A percentile compares a stretch with the other conserved stretches of the same genome.
Conservation (phyloP, 2,113 vertebrate species). For the Triplophysa dalaica region DNA sequence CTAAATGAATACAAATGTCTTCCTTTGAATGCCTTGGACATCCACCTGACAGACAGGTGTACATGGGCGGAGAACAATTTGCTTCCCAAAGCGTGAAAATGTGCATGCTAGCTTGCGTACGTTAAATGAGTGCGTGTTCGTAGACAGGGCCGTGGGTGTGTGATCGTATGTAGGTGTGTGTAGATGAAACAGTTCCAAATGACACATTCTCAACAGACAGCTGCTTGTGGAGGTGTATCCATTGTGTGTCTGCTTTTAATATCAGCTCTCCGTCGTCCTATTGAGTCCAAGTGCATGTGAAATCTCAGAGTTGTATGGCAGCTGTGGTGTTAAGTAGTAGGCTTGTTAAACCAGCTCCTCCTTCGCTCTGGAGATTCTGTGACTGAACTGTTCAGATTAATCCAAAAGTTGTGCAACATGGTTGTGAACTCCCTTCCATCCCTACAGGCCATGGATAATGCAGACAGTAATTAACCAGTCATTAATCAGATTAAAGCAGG, state of each 20-base stretch:
- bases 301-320: conserved; percentile 2
- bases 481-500: too few relatives aligned
- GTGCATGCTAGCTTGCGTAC: neutral
- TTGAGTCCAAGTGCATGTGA: neutral
- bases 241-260: conserved; percentile 19
- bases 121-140: neutral
- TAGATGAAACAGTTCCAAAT: conserved; percentile 6
- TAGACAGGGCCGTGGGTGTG: neutral
- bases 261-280: neutral
- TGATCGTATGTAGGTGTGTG: conserved; percentile 12
- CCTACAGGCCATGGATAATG: neutral
- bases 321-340: conserved; percentile 13
- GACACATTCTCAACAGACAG: conserved; percentile 17
- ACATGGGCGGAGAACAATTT: conserved; percentile 12
- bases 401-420: neutral
- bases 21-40: conserved; percentile 14
- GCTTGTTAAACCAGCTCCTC: conserved; percentile 32
- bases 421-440: neutral
- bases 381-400: neutral
- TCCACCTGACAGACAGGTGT: conserved; percentile 43
- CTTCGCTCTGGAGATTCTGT: conserved; percentile 20
- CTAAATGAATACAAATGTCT: conserved; percentile 52
- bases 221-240: conserved; percentile 3
- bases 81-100: neutral
- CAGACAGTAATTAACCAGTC: too few relatives aligned